Evolutionary conservation across 2,888 invertebrate genomes (phyloP).

Genomic region (Branchellion lobata): DNA sequence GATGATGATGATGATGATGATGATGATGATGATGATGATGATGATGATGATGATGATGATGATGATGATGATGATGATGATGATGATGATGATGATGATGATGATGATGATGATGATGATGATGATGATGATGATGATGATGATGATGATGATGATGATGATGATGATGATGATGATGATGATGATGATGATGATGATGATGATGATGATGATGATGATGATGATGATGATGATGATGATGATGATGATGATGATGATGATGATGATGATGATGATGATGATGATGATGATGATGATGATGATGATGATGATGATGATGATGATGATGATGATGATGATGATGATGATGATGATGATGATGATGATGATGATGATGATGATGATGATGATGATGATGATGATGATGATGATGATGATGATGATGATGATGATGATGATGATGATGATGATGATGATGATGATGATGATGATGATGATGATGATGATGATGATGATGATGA

Average conservation of each 20-base stretch:
- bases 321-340: constrained; percentile 21
- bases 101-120: constrained; percentile 46
- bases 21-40: constrained; percentile 40
- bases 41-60: constrained; percentile 39
- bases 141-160: constrained; percentile 41
- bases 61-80: constrained; percentile 37
- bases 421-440: background rate
- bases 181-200: constrained; percentile 40
- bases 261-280: constrained; percentile 33
- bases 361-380: constrained; percentile 42
- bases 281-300: constrained; percentile 23
- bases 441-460: background rate
- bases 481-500: background rate
- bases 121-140: constrained; percentile 15
- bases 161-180: constrained; percentile 10
- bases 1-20: constrained; percentile 23
- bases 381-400: constrained; percentile 38
- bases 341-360: constrained; percentile 36
- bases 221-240: constrained; percentile 39
- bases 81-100: constrained; percentile 45
- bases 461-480: background rate
- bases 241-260: constrained; percentile 37
- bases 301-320: constrained; percentile 41
- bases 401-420: background rate
- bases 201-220: constrained; percentile 40